phyloP scores from a whole-genome alignment of 2,888 invertebrate genomes.

The Schizotus pectinicornis region DNA sequence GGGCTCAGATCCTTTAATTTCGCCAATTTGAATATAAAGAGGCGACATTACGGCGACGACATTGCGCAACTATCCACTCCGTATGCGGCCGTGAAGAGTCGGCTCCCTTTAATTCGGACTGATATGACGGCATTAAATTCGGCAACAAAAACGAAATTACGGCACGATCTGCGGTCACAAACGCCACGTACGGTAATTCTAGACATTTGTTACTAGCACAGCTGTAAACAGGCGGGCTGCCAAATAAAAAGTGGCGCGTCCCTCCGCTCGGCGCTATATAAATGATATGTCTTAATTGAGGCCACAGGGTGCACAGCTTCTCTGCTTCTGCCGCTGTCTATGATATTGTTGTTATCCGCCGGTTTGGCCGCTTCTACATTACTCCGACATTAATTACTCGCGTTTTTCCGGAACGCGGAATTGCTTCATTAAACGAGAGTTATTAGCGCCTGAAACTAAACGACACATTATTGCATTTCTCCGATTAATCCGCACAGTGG shows the following conservation, averaged over 20 bases:
- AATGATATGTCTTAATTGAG: slow-evolving; percentile 33
- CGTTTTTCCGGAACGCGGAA: slow-evolving; percentile 18
- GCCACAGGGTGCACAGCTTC: slow-evolving; percentile 19
- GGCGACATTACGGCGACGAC: slow-evolving; percentile 1
- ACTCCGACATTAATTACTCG: slow-evolving; percentile 22
- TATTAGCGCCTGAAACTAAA: slow-evolving; percentile 18
- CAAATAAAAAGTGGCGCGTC: slow-evolving; percentile 23
- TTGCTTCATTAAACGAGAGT: slow-evolving; percentile 24
- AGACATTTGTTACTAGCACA: slow-evolving; percentile 39
- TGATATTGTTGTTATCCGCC: slow-evolving; percentile 19
- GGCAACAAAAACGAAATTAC: slow-evolving; percentile 36
- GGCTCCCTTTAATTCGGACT: slow-evolving; percentile 11
- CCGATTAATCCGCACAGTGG: no score
- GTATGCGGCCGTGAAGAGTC: slow-evolving; percentile 15
- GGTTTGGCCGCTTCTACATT: slow-evolving; percentile 13
- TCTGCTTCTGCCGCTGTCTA: slow-evolving; percentile 14
- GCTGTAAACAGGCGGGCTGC: slow-evolving; percentile 34
- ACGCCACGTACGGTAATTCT: slow-evolving; percentile 37
- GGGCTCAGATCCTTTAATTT: slow-evolving; percentile 4
- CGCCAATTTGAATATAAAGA: slow-evolving; percentile 11
- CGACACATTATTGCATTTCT: not conserved
- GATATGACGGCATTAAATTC: slow-evolving; percentile 35
- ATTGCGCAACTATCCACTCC: slow-evolving; percentile 6
- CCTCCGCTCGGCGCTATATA: slow-evolving; percentile 23
- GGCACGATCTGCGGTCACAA: slow-evolving; percentile 35